Conservation (phyloP, 2,888 invertebrate genomes). For the Machimus atricapillus region DNA sequence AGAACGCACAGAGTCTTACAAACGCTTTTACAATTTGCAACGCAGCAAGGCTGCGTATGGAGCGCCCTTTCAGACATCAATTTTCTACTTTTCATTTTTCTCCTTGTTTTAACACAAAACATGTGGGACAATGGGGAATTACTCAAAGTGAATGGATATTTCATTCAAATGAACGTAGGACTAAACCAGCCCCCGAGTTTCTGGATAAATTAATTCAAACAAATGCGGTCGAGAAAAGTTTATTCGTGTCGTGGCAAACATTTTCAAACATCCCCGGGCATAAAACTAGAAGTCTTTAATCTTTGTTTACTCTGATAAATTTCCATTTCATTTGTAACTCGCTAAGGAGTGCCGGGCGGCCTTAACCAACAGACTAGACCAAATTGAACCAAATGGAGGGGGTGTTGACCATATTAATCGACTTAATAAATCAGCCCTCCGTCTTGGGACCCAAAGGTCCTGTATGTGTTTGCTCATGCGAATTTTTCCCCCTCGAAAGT, state of each 20-base stretch:
- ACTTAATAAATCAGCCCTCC: background rate
- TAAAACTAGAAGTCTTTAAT: slow-evolving; percentile 1
- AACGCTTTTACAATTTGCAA: background rate
- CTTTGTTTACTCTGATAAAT: background rate
- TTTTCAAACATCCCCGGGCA: background rate
- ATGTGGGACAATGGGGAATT: background rate
- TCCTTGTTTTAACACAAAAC: background rate
- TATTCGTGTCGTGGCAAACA: background rate
- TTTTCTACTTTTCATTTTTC: background rate
- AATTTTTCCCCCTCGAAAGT: background rate
- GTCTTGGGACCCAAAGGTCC: background rate
- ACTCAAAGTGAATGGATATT: background rate
- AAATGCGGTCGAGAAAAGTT: background rate
- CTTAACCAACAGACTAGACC: background rate
- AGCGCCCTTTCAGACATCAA: background rate
- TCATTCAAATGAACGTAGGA: background rate
- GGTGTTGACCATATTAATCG: slow-evolving; percentile 17
- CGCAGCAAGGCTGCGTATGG: background rate
- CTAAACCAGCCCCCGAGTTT: background rate
- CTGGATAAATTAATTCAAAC: background rate
- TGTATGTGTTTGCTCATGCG: background rate
- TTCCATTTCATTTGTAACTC: slow-evolving; percentile 3
- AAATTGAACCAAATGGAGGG: slow-evolving; percentile 6
- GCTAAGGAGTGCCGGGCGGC: background rate
- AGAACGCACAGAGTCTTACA: background rate